These are phyloP conservation scores for Paraescarpia echinospica DNA, from an alignment of 1,140 invertebrate species.

Conservation along the genomic window DNA sequence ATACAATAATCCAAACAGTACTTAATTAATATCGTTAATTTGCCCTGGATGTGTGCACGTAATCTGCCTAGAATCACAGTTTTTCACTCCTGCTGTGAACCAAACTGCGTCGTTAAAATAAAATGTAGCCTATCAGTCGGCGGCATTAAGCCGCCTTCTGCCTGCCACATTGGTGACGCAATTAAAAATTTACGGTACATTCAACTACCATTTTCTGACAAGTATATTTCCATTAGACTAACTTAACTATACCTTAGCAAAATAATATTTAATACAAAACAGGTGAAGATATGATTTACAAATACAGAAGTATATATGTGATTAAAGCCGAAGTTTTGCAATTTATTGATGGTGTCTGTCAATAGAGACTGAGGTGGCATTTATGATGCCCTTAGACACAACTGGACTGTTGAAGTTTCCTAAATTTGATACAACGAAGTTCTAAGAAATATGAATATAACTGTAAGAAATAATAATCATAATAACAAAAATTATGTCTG, in stretches of 20 bases:
- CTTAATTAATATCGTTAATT: neutral
- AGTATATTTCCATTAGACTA: neutral
- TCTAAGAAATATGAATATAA: neutral
- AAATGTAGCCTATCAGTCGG: neutral
- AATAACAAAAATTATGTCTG: no score
- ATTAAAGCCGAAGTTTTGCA: neutral
- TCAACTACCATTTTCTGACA: neutral
- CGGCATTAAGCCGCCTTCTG: neutral
- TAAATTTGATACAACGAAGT: neutral
- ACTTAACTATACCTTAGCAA: neutral
- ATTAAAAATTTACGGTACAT: neutral
- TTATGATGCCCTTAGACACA: neutral
- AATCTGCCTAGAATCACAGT: neutral
- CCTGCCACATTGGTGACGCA: neutral
- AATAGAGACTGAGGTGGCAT: neutral
- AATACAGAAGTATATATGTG: neutral
- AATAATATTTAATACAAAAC: neutral
- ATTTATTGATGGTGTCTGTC: neutral
- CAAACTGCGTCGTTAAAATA: neutral
- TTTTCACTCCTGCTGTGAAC: neutral
- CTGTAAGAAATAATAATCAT: neutral
- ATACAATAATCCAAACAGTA: neutral
- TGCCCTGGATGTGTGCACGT: neutral
- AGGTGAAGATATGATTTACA: no score
- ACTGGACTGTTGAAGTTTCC: neutral